phyloP scores from a whole-genome alignment of 2,797 vertebrate genomes.

The Falco novaeseelandiae region DNA sequence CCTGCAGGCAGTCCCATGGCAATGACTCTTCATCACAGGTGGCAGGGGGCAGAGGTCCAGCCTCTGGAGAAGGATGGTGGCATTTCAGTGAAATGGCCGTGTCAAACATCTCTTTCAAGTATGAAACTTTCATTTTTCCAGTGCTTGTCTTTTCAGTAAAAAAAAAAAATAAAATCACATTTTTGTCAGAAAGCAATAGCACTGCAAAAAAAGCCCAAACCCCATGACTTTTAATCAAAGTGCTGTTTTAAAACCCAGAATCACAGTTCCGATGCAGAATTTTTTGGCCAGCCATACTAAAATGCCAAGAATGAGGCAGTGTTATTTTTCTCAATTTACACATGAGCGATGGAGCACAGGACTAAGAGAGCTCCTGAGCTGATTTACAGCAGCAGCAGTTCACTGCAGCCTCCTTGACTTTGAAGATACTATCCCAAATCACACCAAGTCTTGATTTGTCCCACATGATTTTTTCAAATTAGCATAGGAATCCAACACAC shows the following conservation, averaged over 20 bases:
- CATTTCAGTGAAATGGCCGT: not conserved
- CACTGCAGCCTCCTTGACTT: conserved; percentile 19
- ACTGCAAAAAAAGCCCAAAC: not conserved
- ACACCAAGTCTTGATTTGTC: not conserved
- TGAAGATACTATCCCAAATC: not conserved
- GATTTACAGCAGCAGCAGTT: not conserved
- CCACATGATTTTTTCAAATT: not conserved
- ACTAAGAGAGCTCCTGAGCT: not conserved
- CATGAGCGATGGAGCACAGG: not conserved
- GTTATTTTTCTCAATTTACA: not conserved
- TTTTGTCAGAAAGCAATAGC: not conserved
- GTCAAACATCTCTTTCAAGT: not conserved
- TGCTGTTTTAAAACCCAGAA: not conserved
- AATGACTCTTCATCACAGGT: not conserved
- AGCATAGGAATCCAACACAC: not conserved
- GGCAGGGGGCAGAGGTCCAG: accelerated
- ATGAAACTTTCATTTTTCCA: not conserved
- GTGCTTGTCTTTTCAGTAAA: not conserved
- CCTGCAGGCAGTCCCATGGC: not conserved
- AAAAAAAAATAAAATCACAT: not conserved
- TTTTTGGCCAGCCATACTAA: not conserved
- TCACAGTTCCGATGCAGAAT: not conserved
- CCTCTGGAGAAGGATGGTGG: not conserved
- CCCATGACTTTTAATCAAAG: not conserved
- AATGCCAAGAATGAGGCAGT: not conserved